phyloP scores from a whole-genome alignment of 2,888 invertebrate genomes.

The Drosophila kambysellisi region DNA sequence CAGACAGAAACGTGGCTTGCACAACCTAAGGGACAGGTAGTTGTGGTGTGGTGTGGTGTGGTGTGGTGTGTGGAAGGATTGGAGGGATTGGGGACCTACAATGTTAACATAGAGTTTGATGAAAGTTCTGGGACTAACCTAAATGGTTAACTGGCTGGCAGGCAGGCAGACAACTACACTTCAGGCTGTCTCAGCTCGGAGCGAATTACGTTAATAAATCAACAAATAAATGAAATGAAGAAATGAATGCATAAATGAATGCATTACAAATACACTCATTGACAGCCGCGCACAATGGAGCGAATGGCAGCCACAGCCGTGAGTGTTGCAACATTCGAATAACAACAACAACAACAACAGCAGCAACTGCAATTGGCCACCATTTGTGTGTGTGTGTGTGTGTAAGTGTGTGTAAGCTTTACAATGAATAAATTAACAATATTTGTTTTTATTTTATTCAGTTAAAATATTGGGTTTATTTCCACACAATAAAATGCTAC shows the following conservation, averaged over 20 bases:
- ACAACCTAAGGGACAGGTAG: neutral
- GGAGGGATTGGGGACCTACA: neutral
- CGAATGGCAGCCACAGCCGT: slow-evolving; percentile 53
- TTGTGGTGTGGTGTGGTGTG: neutral
- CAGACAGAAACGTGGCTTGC: slow-evolving; percentile 40
- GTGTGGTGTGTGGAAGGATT: neutral
- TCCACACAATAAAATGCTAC: slow-evolving; percentile 25
- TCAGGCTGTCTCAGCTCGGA: slow-evolving; percentile 19
- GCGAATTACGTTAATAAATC: slow-evolving; percentile 52
- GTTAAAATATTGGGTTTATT: slow-evolving; percentile 69
- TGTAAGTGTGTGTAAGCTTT: slow-evolving; percentile 29
- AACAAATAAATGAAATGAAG: slow-evolving; percentile 60
- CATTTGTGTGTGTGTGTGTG: slow-evolving; percentile 16
- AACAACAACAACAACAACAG: slow-evolving; percentile 29
- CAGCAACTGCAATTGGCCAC: slow-evolving; percentile 32
- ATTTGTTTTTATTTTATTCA: slow-evolving; percentile 77
- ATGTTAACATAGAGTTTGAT: slow-evolving; percentile 36
- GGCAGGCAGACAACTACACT: slow-evolving; percentile 8
- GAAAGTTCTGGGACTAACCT: slow-evolving; percentile 19
- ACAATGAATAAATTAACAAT: slow-evolving; percentile 76
- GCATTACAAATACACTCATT: slow-evolving; percentile 54
- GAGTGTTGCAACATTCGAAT: slow-evolving; percentile 34
- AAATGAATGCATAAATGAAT: slow-evolving; percentile 59
- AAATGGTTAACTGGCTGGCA: slow-evolving; percentile 22
- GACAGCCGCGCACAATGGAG: slow-evolving; percentile 38